phyloP scores from a whole-genome alignment of 2,888 invertebrate species.

The Drosophila acutilabella region DNA sequence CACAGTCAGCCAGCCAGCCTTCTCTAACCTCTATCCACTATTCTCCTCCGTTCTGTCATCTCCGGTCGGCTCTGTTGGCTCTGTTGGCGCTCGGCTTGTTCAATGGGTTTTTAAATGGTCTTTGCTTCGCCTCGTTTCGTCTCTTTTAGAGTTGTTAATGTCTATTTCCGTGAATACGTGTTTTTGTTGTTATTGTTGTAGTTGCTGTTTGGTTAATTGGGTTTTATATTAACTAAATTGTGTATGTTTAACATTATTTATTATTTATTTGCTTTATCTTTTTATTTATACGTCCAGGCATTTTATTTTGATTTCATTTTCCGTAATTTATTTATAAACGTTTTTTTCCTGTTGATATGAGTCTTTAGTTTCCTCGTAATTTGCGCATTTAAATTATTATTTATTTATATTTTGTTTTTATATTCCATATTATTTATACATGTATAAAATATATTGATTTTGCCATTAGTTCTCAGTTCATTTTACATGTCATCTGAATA shows the following conservation, averaged over 20 bases:
- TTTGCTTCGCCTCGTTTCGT: slow-evolving; percentile 29
- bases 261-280: slow-evolving; percentile 62
- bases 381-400: slow-evolving; percentile 70
- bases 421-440: not conserved
- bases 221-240: slow-evolving; percentile 79
- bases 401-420: slow-evolving; percentile 46
- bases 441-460: slow-evolving; percentile 63
- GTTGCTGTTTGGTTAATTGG: slow-evolving; percentile 65
- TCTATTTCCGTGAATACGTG: slow-evolving; percentile 23
- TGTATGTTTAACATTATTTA: slow-evolving; percentile 75
- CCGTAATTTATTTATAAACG: slow-evolving; percentile 65
- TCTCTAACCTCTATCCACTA: not conserved
- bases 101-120: slow-evolving; percentile 72
- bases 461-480: slow-evolving; percentile 65
- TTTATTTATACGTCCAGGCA: slow-evolving; percentile 17
- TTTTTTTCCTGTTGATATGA: slow-evolving; percentile 19
- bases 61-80: slow-evolving; percentile 48
- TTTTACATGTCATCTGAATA: slow-evolving; percentile 61
- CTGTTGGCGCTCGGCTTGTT: slow-evolving; percentile 35
- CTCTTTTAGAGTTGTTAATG: slow-evolving; percentile 45
- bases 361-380: slow-evolving; percentile 18
- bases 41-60: slow-evolving; percentile 16
- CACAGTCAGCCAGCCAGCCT: slow-evolving; percentile 5
- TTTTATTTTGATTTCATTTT: slow-evolving; percentile 64
- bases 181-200: slow-evolving; percentile 31